These are phyloP conservation scores for Brachypalpus laphriformis DNA, from an alignment of 2,888 invertebrate species.

Conservation along the genomic window DNA sequence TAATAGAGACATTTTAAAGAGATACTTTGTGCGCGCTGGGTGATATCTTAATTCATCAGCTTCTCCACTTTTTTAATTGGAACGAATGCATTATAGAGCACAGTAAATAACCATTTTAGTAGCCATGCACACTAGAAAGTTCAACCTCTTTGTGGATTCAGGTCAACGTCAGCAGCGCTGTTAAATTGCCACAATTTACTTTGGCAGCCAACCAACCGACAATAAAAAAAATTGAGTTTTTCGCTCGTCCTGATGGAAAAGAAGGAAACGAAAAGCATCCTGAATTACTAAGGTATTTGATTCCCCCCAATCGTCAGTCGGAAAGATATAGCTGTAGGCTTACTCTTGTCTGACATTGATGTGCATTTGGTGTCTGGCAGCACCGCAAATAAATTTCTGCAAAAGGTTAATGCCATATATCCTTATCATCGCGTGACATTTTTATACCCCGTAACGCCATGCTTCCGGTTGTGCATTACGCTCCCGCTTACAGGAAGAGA, in stretches of 20 bases:
- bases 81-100: conserved; percentile 25
- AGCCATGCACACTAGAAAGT: conserved; percentile 13
- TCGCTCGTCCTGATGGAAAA: neutral
- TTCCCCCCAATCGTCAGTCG: neutral
- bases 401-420: conserved; percentile 53
- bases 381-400: conserved; percentile 56
- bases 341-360: conserved; percentile 55
- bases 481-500: conserved; percentile 38
- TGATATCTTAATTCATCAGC: conserved; percentile 55
- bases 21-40: neutral
- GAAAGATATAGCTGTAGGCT: conserved; percentile 26
- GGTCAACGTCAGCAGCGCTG: conserved; percentile 21
- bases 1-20: conserved; percentile 46
- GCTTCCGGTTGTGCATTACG: conserved; percentile 55
- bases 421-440: conserved; percentile 50
- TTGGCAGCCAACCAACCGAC: conserved; percentile 10
- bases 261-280: neutral
- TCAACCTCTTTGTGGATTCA: conserved; percentile 27
- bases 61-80: conserved; percentile 27
- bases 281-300: neutral
- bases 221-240: neutral
- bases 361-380: conserved; percentile 53
- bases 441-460: conserved; percentile 40
- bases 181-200: conserved; percentile 55
- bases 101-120: conserved; percentile 32